phyloP scores from a whole-genome alignment of 2,797 vertebrate genomes.

The Tragelaphus oryx region DNA sequence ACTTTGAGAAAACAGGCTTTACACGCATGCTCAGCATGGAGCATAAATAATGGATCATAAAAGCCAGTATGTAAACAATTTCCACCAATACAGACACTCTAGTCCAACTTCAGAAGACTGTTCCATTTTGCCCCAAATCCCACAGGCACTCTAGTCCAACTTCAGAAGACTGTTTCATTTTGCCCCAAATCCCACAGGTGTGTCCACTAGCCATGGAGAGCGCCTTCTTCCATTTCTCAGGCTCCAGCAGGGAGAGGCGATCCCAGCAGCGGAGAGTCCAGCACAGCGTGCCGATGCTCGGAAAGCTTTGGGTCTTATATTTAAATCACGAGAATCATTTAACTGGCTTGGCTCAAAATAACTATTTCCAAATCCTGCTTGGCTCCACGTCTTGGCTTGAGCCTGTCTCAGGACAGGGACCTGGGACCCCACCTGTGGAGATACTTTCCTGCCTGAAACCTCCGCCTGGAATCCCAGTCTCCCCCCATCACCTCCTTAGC shows the following conservation, averaged over 20 bases:
- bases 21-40: fast-evolving
- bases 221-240: fast-evolving
- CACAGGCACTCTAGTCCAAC: fast-evolving
- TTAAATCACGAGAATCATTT: not conserved
- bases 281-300: fast-evolving
- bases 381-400: not conserved
- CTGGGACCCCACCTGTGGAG: not conserved
- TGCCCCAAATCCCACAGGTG: fast-evolving
- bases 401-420: not conserved
- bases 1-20: not conserved
- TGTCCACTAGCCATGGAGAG: fast-evolving
- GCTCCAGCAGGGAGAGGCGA: not conserved
- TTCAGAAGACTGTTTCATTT: fast-evolving
- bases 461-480: fast-evolving
- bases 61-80: fast-evolving
- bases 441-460: not conserved
- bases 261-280: fast-evolving
- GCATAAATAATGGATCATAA: fast-evolving
- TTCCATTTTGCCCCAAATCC: fast-evolving
- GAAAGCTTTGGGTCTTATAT: not conserved
- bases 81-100: fast-evolving
- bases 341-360: not conserved
- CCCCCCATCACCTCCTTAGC: fast-evolving
- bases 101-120: fast-evolving
- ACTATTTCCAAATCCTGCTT: not conserved